Evolutionary conservation across 2,113 vertebrate species (phyloP), one percentile per base, ranked within the genome.

Genomic region (Ptilorrhoa leucosticta): DNA sequence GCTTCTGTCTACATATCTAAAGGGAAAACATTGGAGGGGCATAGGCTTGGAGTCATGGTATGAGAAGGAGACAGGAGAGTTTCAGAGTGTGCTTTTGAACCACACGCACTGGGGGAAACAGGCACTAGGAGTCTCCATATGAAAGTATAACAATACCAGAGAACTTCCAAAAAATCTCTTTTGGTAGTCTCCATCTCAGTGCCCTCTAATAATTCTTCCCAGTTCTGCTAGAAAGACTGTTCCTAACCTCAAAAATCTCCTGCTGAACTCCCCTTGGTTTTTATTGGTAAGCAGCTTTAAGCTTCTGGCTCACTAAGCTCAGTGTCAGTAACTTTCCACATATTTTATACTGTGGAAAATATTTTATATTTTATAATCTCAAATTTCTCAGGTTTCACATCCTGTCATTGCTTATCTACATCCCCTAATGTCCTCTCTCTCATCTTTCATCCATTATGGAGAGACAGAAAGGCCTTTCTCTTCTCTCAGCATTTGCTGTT

Each of bases 381-480:
- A 53, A 68, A 71, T 35, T 83, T 61, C 27, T 50, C 50, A 60
- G 51, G 47, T 79, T 37, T 79, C 85, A 65, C 30, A 39, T 39
- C 24, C 24, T 57, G 42, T 15, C 53, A n/a, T 2, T 65, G 30
- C n/a, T 65, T 50, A 60, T 23, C 47, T 42, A 45, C 23, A 39
- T 39, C 16, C 37, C 47, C 33, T 61, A 15, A 54, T 5, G 33
- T 61, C 26, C 48, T 7, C 7, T 45, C 28, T 63, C 56, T 51
- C 45, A 71, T 57, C n/a, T 83, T 56, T 35, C 21, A 48, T 18
- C 42, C 0, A 0, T 33, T 28, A 63, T 3, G 11, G 23, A 60
- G 19, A 66, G 47, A 50, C 5, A 79, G 30, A 56, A 73, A 63
- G 83, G 21, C 15, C 31, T 42, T 50, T 56, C 18, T 78, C 15